Base-by-base conservation (phyloP, 1,140 invertebrate genomes). In the Euborellia annulipes region DNA sequence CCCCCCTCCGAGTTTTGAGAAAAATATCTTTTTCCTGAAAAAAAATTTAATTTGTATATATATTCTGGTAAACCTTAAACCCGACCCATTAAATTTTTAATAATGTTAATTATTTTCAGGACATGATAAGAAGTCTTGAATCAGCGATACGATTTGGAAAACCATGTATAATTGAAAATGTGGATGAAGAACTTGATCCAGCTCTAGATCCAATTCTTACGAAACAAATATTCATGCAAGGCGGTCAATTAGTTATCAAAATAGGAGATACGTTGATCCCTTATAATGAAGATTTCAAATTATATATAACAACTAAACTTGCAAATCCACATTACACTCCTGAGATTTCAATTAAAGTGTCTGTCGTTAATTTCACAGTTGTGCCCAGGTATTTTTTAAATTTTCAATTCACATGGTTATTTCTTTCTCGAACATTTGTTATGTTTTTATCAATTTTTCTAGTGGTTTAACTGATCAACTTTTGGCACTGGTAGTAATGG, bases 301-400 rank as follows among this genome's bases (percentile, higher is more conserved):
- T 85, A 41, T 84, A 73, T 54, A 70, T 84, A 9, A 82, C 79
- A 0, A 82, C 79, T 0, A 80, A 77, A 55, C 57, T 82, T 7
- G 60, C 75, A 2, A 82, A 82, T 63, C 81, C 80, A 1, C 75
- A 79, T 56, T 82, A 81, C 52, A 62, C 74, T 3, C 78, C 80
- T 0, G 82, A 85, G 61, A 66, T 76, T 2, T 64, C 75, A 0
- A 71, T 77, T 13, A 72, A 73, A 67, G 75, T 84, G 2, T 65
- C 76, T 0, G 55, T 84, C 9, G 67, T 84, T 9, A 84, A 84
- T 55, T 84, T 82, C 54, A 78, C 77, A 0, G 67, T 78, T 2
- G 73, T 76, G 36, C 64, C 47, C 57, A 72, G 63, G 72, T 75
- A 43, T 65, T 40, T 32, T 17, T 30, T 17, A 19, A 9, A 16